phyloP scores from a whole-genome alignment of 2,888 invertebrate species.

The Petrolisthes manimaculis region DNA sequence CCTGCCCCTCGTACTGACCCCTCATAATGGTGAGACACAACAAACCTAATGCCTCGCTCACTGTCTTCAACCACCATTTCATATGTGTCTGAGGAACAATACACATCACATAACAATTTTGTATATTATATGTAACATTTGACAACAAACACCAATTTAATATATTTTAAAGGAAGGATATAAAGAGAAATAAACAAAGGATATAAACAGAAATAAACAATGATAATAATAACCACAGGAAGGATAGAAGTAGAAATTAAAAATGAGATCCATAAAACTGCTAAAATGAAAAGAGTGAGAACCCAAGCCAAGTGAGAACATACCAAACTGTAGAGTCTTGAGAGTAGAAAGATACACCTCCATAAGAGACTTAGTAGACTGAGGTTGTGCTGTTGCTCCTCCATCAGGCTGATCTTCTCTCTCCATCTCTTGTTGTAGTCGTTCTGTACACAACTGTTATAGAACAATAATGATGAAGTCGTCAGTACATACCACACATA shows the following conservation, averaged over 20 bases:
- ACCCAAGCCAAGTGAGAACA: constrained; percentile 67
- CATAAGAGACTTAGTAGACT: constrained; percentile 76
- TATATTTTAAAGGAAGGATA: no score
- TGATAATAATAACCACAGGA: no score
- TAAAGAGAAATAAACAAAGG: background rate
- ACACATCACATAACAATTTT: no score
- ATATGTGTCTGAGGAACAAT: constrained; percentile 79
- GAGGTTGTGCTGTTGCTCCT: constrained; percentile 67
- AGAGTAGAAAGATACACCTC: constrained; percentile 87
- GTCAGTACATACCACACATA: no score
- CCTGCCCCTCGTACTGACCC: constrained; percentile 87
- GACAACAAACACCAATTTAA: no score
- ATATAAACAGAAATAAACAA: background rate
- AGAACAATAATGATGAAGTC: background rate
- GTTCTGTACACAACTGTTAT: constrained; percentile 64
- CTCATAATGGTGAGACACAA: constrained; percentile 90
- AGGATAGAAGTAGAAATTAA: background rate
- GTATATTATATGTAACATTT: no score
- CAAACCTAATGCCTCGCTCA: constrained; percentile 82
- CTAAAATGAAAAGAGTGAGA: background rate
- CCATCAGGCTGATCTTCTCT: constrained; percentile 44
- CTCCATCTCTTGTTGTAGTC: constrained; percentile 63
- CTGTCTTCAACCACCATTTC: constrained; percentile 87
- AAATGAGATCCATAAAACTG: no score
- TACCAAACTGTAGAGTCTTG: constrained; percentile 90